Evolutionary conservation across 2,797 vertebrate genomes (phyloP).

Genomic region (Coreius guichenoti): DNA sequence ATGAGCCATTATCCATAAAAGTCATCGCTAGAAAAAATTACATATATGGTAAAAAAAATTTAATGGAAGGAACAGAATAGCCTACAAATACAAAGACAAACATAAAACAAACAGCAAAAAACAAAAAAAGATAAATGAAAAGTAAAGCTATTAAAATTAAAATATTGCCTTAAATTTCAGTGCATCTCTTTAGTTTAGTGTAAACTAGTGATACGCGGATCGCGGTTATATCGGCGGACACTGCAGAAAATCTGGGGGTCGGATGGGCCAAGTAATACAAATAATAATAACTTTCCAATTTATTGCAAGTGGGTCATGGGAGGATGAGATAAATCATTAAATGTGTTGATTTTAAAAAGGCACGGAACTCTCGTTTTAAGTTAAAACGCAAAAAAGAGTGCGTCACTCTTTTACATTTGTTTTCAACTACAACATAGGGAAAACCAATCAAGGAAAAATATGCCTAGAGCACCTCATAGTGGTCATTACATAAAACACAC

Average conservation of each 20-base stretch:
- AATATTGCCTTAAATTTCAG: background rate
- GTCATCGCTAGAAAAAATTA: background rate
- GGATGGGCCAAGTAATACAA: background rate
- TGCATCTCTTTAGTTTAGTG: background rate
- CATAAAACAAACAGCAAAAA: background rate
- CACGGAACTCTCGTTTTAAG: accelerated
- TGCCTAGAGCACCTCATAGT: background rate
- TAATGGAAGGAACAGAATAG: background rate
- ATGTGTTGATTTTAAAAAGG: background rate
- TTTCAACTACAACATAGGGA: no score
- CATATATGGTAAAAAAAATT: no score
- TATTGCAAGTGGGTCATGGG: no score
- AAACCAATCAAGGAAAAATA: background rate
- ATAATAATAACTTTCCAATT: no score
- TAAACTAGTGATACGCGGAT: background rate
- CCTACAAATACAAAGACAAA: background rate
- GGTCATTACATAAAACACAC: background rate
- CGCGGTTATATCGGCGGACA: no score
- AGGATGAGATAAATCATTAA: background rate
- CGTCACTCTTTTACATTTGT: no score
- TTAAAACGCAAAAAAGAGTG: background rate
- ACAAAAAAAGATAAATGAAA: background rate
- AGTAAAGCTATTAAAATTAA: background rate
- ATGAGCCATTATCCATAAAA: background rate
- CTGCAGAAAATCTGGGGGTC: background rate